These are phyloP conservation scores for Idaea biselata DNA, from an alignment of 2,888 invertebrate species.

Conservation along the genomic window DNA sequence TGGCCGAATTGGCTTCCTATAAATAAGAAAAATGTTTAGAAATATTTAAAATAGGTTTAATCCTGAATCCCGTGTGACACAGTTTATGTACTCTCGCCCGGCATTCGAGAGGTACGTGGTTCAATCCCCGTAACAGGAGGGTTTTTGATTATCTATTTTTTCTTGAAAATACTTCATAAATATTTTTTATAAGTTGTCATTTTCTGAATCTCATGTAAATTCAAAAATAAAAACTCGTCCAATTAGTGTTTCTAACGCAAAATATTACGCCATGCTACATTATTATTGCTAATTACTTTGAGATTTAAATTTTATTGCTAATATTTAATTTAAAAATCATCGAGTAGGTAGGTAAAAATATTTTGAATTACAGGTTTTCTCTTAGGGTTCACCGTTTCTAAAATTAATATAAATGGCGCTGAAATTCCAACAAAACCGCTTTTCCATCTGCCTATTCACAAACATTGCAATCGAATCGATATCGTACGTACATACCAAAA, in stretches of 20 bases:
- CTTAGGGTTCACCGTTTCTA: too few species aligned
- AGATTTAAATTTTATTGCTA: constrained; percentile 24
- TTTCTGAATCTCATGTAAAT: neutral
- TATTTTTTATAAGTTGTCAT: neutral
- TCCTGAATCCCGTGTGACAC: too few species aligned
- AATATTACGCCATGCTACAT: constrained; percentile 13
- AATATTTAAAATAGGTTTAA: too few species aligned
- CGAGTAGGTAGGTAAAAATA: constrained; percentile 12
- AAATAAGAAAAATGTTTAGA: constrained; percentile 14
- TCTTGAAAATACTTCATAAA: neutral
- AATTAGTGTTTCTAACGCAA: constrained; percentile 4
- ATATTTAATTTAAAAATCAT: constrained; percentile 16
- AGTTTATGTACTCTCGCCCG: too few species aligned
- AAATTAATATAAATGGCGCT: too few species aligned
- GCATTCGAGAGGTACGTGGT: too few species aligned
- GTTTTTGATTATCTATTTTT: too few species aligned
- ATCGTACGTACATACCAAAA: too few species aligned
- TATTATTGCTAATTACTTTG: constrained; percentile 17
- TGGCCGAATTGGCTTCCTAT: constrained; percentile 33
- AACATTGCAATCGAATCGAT: too few species aligned
- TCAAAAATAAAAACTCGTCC: neutral
- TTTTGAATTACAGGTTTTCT: neutral
- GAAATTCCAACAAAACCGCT: too few species aligned
- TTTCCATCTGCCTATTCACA: too few species aligned
- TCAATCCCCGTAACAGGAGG: too few species aligned